A percentile compares a stretch with the other conserved stretches of the same genome.
Evolutionary conservation across 1,140 invertebrate genomes (phyloP).

Genomic region (Rhopalosiphum padi): DNA sequence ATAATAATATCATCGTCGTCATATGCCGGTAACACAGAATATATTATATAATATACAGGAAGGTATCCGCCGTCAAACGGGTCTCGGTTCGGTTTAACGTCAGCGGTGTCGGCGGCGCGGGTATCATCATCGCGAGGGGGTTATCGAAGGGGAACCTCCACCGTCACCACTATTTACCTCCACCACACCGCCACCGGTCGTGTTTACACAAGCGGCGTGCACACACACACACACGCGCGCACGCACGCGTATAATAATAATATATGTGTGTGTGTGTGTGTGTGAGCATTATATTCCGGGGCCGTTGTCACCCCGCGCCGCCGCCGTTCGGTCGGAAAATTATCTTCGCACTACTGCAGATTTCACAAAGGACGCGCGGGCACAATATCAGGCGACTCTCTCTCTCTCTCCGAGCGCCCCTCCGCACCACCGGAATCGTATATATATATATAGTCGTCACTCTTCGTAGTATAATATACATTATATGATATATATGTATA

Average conservation of each 20-base stretch:
- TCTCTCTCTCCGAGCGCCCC: background rate
- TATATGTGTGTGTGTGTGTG: background rate
- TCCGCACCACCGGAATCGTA: background rate
- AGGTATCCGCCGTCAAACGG: background rate
- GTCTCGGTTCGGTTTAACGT: background rate
- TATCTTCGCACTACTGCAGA: constrained; percentile 41
- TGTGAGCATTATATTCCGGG: background rate
- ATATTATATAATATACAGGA: background rate
- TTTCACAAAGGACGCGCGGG: background rate
- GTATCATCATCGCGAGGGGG: background rate
- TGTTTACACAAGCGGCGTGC: constrained; percentile 37
- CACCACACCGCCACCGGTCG: constrained; percentile 7
- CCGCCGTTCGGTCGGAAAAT: constrained; percentile 45
- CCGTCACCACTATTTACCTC: background rate
- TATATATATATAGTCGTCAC: no score
- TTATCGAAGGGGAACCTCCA: background rate
- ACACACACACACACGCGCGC: background rate
- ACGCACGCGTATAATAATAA: no score
- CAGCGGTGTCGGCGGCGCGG: background rate
- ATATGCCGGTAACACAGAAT: background rate
- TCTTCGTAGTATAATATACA: background rate
- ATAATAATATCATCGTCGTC: background rate
- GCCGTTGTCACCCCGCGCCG: background rate
- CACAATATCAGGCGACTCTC: background rate
- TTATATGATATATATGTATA: background rate